A percentile compares a stretch with the other conserved stretches of the same genome.
phyloP scores from a whole-genome alignment of 2,797 vertebrate genomes.

The Meda fulgida region DNA sequence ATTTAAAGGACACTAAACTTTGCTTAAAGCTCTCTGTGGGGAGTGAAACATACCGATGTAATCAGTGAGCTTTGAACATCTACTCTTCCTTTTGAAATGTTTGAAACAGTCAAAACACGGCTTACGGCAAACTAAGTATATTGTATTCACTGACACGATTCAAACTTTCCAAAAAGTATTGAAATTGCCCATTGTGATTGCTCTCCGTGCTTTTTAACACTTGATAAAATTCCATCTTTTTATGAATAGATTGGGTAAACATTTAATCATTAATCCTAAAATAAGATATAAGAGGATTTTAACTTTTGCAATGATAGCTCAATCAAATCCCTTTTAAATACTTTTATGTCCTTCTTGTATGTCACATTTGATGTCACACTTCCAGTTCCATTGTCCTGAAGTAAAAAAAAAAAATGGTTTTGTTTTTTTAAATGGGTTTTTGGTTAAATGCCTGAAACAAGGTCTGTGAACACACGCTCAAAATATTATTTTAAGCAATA shows the following conservation, averaged over 20 bases:
- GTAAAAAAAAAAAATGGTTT: too few relatives aligned
- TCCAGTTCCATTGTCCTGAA: not conserved
- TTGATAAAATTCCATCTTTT: not conserved
- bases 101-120: constrained; percentile 42
- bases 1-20: constrained; percentile 45
- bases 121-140: constrained; percentile 42
- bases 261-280: not conserved
- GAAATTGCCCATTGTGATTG: not conserved
- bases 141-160: constrained; percentile 31
- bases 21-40: constrained; percentile 45
- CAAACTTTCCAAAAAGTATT: constrained; percentile 26
- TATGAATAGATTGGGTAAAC: not conserved
- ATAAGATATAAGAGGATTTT: not conserved
- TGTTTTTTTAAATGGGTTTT: too few relatives aligned
- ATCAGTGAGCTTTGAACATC: constrained; percentile 51
- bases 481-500: not conserved
- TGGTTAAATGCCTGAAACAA: too few relatives aligned
- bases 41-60: constrained; percentile 56
- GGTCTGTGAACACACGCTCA: too few relatives aligned
- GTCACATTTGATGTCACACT: not conserved
- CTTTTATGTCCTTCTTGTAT: not conserved
- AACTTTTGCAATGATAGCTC: not conserved
- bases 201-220: not conserved
- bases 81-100: constrained; percentile 45
- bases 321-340: not conserved